These are phyloP conservation scores for Anadara kagoshimensis DNA, from an alignment of 1,140 invertebrate genomes.

Conservation along the genomic window DNA sequence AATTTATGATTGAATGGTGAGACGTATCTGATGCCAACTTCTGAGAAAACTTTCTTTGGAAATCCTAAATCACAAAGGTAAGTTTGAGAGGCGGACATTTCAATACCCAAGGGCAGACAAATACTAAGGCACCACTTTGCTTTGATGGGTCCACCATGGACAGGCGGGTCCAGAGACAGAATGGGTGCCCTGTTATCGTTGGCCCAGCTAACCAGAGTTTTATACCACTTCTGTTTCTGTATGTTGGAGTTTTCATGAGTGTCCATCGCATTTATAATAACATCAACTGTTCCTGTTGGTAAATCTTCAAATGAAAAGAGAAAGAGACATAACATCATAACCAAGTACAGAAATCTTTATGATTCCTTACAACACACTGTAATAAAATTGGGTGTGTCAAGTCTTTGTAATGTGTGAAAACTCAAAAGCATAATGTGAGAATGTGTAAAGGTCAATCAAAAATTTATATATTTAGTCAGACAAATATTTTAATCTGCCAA, in stretches of 20 bases:
- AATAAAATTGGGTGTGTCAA: no score
- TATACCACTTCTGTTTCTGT: conserved; percentile 69
- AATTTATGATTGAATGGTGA: conserved; percentile 93
- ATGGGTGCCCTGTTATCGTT: conserved; percentile 84
- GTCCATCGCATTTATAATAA: conserved; percentile 82
- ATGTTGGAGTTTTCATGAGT: conserved; percentile 70
- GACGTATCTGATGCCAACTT: conserved; percentile 86
- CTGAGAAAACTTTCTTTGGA: conserved; percentile 84
- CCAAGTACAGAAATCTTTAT: no score
- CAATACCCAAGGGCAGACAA: conserved; percentile 82
- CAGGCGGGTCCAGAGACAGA: conserved; percentile 87
- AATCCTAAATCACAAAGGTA: conserved; percentile 91
- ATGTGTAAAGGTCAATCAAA: no score
- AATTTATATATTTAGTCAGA: no score
- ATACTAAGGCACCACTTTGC: conserved; percentile 86
- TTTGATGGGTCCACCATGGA: conserved; percentile 77
- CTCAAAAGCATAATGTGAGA: no score
- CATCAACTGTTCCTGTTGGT: conserved; percentile 78
- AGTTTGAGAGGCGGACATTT: conserved; percentile 82
- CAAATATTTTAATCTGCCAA: no score
- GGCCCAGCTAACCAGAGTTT: conserved; percentile 79
- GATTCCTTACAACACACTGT: no score
- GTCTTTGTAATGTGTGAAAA: no score
- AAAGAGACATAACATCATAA: no score
- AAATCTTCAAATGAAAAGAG: conserved; percentile 73